Base-by-base conservation (phyloP, 2,113 vertebrate species). In the Antechinus stuartii region DNA sequence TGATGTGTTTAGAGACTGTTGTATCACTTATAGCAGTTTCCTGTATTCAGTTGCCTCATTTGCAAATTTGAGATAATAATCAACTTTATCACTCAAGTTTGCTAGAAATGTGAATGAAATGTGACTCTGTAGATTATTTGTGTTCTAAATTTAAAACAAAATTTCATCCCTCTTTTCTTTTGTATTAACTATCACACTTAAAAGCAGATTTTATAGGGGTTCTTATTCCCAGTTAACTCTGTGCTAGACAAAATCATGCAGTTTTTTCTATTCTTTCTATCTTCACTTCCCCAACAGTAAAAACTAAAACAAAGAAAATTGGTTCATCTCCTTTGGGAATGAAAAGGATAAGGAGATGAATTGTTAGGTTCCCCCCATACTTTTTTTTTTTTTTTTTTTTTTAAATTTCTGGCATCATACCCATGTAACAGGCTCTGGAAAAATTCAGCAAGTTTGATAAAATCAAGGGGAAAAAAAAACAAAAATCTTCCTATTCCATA, bases 11-110 rank as follows among this genome's bases (percentile, higher is more conserved):
- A 90, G 27, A 90, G 1, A 8, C 90, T 84, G 16, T 84, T 84
- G 16, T 84, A 26, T 84, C 68, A n/a, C 6, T 50, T 46, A 52
- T 1, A 30, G 90, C 26, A 91, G 50, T 26, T 54, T 52, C 50
- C 53, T 92, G 2, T 42, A 47, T 30, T 96, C 91, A 90, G 90
- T 54, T 95, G 30, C 57, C 46, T 95, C 90, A 90, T 91, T 42
- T 94, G 27, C 57, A 68, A 23, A 57, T 25, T 68, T 54, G 90
- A 54, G 25, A 89, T 54, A 93, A 94, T 50, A 96, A 46, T 93
- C 68, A 84, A 42, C 68, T 42, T 35, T 42, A 23, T 84, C 50
- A 52, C 56, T 49, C 47, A 92, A 61, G 30, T 24, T 52, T 68
- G 22, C 2, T 68, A 56, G 50, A 27, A 68, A 49, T 92, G 8